Evolutionary conservation across 2,888 invertebrate species (phyloP), one percentile per base, ranked within the genome.

Genomic region (Pseudococcus viburni): DNA sequence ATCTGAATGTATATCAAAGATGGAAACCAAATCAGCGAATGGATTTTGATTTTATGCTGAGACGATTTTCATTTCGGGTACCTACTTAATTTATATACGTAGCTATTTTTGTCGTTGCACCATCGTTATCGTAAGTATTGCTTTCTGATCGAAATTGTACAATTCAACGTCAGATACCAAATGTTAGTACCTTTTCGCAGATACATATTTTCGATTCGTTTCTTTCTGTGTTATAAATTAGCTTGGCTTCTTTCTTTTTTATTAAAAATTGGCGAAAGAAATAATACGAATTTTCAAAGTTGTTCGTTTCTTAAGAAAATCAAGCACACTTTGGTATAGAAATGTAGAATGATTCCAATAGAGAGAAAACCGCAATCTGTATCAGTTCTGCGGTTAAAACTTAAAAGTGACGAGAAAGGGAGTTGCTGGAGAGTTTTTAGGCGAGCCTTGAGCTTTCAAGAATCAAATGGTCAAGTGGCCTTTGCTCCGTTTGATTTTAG

Each of bases 21-120:
- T 22, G 22, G 11, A 64, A 22, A 64, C 64, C 8, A 64, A 64
- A 64, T 64, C 22, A 64, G 64, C 64, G 64, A 64, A 64, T 64
- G 19, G 22, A 22, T 64, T 64, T 22, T 22, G 9, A 64, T 64
- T 64, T 64, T 12, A 64, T 64, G 64, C 12, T 64, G 15, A 64
- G 22, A 19, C 9, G 22, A 64, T 64, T 22, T 11, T 22, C 64
- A 8, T 22, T 64, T 9, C 48, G 5, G 46, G 6, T 33, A 33
- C 42, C 5, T 42, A 9, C 42, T 42, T 42, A 9, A 42, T 42
- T 42, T 42, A 42, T 7, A 33, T 33, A 33, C 26, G 26, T 33
- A 33, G 42, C 42, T 42, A 42, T 42, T 42, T 42, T 42, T 42
- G 42, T 42, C 42, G 42, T 3, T 42, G 42, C 42, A 5, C 0